A percentile compares a stretch with the other conserved stretches of the same genome.
Evolutionary conservation across 2,113 vertebrate genomes (phyloP).

Genomic region (Centropristis striata): DNA sequence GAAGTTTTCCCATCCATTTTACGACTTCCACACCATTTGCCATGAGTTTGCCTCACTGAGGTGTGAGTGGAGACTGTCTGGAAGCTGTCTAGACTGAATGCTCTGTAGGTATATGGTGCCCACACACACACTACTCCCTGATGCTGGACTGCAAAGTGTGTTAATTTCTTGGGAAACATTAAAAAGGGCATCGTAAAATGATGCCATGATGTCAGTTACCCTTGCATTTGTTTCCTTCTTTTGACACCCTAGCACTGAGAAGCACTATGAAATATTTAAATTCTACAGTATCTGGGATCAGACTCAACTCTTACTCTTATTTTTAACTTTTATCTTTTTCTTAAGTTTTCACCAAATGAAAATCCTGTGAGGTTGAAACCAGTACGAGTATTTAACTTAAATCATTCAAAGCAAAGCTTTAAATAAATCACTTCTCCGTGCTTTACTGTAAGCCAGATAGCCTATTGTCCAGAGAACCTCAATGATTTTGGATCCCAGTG

Average conservation of each 20-base stretch:
- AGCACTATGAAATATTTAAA: neutral
- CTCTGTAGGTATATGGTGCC: constrained; percentile 5
- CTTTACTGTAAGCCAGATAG: neutral
- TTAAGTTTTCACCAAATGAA: neutral
- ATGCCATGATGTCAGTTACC: neutral
- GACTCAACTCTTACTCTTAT: neutral
- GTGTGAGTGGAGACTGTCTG: constrained; percentile 40
- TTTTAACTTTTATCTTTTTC: neutral
- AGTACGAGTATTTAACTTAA: neutral
- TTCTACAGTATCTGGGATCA: neutral
- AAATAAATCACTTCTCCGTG: neutral
- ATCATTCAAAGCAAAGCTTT: neutral
- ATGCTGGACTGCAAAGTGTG: too few species aligned
- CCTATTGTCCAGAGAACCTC: neutral
- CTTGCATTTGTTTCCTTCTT: neutral
- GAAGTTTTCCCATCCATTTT: constrained; percentile 17
- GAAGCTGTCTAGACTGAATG: constrained; percentile 45
- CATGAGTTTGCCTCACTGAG: constrained; percentile 32
- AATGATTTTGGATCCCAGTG: neutral
- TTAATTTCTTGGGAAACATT: neutral
- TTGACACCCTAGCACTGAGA: neutral
- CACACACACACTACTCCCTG: neutral
- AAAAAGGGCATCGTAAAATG: neutral
- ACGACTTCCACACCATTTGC: constrained; percentile 15
- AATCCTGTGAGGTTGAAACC: neutral